phyloP scores from a whole-genome alignment of 2,113 vertebrate species.

The Callithrix jacchus region DNA sequence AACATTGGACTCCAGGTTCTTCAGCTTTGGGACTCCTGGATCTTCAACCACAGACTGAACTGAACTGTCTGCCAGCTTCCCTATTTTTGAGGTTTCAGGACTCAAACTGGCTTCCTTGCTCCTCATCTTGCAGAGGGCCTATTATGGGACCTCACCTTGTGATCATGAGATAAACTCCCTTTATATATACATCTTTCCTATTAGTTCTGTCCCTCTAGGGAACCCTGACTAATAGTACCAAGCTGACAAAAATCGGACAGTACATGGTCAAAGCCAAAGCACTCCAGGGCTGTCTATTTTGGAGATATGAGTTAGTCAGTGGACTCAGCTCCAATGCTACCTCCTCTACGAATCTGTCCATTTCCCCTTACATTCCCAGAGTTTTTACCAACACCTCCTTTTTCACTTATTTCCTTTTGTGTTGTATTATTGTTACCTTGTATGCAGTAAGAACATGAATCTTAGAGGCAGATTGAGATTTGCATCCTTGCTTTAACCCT shows the following conservation, averaged over 20 bases:
- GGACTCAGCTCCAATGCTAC: neutral
- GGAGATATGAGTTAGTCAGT: neutral
- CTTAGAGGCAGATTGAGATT: neutral
- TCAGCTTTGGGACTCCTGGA: too few relatives aligned
- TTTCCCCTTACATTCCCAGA: neutral
- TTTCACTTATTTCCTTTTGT: neutral
- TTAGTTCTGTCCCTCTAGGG: too few relatives aligned
- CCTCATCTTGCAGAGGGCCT: too few relatives aligned
- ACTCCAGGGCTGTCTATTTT: neutral
- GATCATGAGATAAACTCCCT: too few relatives aligned
- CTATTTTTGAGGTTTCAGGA: too few relatives aligned
- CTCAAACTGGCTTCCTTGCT: too few relatives aligned
- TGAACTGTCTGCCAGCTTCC: too few relatives aligned
- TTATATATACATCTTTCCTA: too few relatives aligned
- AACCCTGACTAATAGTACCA: neutral
- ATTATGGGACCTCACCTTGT: too few relatives aligned
- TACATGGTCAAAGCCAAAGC: neutral
- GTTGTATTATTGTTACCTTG: neutral
- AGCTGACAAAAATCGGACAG: neutral
- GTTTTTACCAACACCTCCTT: neutral
- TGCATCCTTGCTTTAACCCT: neutral
- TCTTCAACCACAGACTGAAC: too few relatives aligned
- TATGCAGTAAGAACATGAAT: neutral
- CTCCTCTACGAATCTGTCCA: neutral
- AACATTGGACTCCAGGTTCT: too few relatives aligned